A percentile compares a stretch with the other conserved stretches of the same genome.
Evolutionary conservation across 2,113 vertebrate species (phyloP).

Genomic region (Ramphastos sulfuratus): DNA sequence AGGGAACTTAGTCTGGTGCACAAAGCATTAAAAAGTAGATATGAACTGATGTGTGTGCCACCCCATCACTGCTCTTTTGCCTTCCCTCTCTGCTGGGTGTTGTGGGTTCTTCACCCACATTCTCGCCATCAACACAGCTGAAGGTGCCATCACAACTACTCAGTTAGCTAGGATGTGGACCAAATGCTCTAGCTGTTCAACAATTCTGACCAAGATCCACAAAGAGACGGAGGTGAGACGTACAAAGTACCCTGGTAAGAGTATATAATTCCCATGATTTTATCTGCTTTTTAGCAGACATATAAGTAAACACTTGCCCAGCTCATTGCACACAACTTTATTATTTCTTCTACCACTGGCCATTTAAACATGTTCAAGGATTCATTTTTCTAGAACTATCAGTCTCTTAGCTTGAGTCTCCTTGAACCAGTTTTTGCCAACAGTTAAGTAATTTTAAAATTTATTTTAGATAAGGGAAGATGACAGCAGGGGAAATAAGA

Average conservation of each 20-base stretch:
- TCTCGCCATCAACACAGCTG: not conserved
- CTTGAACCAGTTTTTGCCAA: not conserved
- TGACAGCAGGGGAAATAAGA: not conserved
- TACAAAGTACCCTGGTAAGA: not conserved
- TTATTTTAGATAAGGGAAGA: not conserved
- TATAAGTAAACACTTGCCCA: not conserved
- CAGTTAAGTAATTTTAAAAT: not conserved
- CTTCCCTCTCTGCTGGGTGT: not conserved
- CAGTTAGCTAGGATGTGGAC: not conserved
- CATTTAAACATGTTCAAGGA: not conserved
- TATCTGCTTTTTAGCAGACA: not conserved
- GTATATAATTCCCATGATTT: not conserved
- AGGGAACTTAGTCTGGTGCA: not conserved
- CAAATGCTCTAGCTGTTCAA: not conserved
- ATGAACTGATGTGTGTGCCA: not conserved
- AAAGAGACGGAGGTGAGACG: not conserved
- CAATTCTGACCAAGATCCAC: not conserved
- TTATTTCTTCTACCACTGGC: not conserved
- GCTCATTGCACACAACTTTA: not conserved
- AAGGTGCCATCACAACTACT: not conserved
- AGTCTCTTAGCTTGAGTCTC: not conserved
- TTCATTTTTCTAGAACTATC: not conserved
- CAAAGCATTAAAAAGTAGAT: not conserved
- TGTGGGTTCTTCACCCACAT: fast-evolving
- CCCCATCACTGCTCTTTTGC: not conserved